Percentiles rank a stretch among this genome's conserved stretches.
phyloP scores from a whole-genome alignment of 2,797 vertebrate genomes.

The Coracias cyanogaster region DNA sequence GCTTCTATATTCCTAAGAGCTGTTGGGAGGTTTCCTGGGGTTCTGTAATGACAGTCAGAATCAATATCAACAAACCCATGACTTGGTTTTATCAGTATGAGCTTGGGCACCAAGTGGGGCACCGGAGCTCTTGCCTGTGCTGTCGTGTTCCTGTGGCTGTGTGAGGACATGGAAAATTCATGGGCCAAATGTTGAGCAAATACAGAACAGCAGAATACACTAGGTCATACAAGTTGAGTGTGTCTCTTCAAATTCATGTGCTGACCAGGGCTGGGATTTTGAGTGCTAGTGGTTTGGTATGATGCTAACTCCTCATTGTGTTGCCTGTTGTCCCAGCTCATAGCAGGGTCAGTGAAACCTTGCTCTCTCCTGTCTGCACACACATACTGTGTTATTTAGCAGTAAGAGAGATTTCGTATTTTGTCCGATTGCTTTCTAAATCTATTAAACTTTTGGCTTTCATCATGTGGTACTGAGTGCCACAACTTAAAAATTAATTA shows the following conservation, averaged over 20 bases:
- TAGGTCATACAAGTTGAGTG: neutral
- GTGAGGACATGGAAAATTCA: neutral
- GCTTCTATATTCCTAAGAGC: neutral
- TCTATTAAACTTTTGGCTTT: neutral
- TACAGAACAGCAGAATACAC: neutral
- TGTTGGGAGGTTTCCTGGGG: neutral
- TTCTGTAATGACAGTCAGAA: neutral
- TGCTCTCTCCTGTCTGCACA: neutral
- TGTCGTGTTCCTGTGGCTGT: neutral
- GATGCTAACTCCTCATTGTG: neutral
- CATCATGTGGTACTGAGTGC: neutral
- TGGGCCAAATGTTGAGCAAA: neutral
- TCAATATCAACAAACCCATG: neutral
- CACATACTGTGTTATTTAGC: neutral
- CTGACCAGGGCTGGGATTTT: neutral
- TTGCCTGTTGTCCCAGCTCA: neutral
- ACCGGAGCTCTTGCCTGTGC: neutral
- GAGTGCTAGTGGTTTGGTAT: neutral
- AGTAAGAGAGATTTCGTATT: neutral
- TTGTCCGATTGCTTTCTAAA: neutral
- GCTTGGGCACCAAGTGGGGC: neutral
- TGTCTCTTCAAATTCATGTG: neutral
- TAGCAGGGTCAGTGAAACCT: neutral
- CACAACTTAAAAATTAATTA: neutral
- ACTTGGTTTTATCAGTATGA: neutral